Percentiles rank a stretch among this genome's conserved stretches.
These are phyloP conservation scores for Dolichotis patagonum DNA, from an alignment of 2,113 vertebrate genomes.

Conservation along the genomic window DNA sequence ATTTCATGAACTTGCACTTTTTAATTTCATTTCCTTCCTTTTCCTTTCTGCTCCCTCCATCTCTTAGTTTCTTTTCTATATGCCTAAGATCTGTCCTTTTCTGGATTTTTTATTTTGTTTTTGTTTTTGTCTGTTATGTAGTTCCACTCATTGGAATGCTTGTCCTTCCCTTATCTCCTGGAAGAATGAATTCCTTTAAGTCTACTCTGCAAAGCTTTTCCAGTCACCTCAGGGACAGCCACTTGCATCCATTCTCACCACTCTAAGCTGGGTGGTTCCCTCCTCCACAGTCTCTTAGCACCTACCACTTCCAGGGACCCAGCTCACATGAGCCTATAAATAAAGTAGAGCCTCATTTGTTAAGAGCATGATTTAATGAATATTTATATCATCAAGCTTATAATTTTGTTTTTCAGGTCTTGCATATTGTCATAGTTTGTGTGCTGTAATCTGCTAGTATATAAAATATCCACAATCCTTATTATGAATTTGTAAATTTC, in stretches of 20 bases:
- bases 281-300: background rate
- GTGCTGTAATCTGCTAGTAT: background rate
- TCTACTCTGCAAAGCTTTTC: background rate
- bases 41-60: background rate
- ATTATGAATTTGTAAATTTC: background rate
- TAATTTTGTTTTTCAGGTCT: background rate
- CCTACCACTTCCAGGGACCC: background rate
- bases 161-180: background rate
- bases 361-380: background rate
- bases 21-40: background rate
- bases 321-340: background rate
- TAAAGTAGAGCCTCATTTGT: background rate
- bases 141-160: background rate
- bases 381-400: background rate
- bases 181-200: background rate
- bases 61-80: background rate
- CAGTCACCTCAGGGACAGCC: background rate
- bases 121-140: background rate
- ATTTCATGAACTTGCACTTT: background rate
- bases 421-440: background rate
- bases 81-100: background rate
- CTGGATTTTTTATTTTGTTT: background rate
- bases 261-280: too few relatives aligned
- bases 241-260: background rate
- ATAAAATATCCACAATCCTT: background rate